Percentiles rank a stretch among this genome's conserved stretches.
phyloP scores from a whole-genome alignment of 2,113 vertebrate species.

The Jacana jacana region DNA sequence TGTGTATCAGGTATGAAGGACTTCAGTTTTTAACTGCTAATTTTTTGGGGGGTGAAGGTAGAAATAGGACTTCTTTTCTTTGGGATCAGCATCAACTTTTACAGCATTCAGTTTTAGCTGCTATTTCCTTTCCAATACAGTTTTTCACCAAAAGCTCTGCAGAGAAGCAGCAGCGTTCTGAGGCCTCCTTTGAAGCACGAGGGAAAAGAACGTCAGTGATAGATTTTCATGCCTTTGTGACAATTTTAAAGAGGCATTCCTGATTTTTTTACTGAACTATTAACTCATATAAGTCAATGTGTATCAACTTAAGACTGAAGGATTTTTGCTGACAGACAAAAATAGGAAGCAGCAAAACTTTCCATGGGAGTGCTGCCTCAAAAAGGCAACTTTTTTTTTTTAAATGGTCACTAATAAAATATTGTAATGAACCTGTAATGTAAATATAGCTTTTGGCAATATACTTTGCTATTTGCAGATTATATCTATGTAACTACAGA shows the following conservation, averaged over 20 bases:
- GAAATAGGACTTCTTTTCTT: background rate
- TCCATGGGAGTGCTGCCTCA: background rate
- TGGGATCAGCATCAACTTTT: background rate
- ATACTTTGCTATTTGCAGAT: background rate
- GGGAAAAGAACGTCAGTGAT: background rate
- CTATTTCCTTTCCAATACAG: background rate
- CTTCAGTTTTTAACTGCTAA: background rate
- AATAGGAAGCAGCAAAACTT: background rate
- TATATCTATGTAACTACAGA: background rate
- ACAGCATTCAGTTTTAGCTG: background rate
- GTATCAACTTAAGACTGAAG: background rate
- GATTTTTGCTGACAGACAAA: background rate
- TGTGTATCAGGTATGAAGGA: background rate
- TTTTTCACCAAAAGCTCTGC: background rate
- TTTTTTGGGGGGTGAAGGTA: background rate
- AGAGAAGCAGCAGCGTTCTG: background rate
- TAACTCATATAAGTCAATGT: background rate
- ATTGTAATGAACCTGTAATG: background rate
- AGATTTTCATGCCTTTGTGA: background rate
- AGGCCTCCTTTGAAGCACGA: background rate
- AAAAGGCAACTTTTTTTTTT: background rate
- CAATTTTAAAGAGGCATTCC: background rate
- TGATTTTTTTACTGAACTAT: background rate
- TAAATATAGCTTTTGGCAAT: background rate
- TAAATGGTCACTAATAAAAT: background rate